Evolutionary conservation across 2,797 vertebrate genomes (phyloP), one percentile per base, ranked within the genome.

Genomic region (Danio tinwini): DNA sequence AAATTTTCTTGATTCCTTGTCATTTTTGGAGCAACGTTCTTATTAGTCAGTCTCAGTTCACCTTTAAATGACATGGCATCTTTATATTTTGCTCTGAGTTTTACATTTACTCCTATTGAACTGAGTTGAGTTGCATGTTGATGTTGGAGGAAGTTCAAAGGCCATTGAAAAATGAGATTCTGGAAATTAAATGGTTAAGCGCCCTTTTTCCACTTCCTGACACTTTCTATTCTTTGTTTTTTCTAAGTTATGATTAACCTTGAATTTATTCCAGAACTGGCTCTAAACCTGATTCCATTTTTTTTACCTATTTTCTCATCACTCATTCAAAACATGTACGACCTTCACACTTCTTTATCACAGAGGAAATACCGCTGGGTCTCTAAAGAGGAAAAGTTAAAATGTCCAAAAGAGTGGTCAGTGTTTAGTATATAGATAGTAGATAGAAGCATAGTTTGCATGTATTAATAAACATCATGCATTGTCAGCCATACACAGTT

Each of bases 191-290:
- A 52, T 52, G 47, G 49, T 67, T 47, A 67, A 11, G 40, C 14
- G 9, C 47, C n/a, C 29, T 29, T 40, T 63, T 53, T 64, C 13
- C 50, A 42, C n/a, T 63, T 53, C 62, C 42, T 74, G 45, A 5
- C 39, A 16, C 44, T 10, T 53, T 29, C 59, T 70, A 83, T 73
- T 64, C 21, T 19, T 13, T 53, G 4, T n/a, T 75, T 53, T 52
- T 42, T 29, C 13, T 56, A 40, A 58, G 71, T 19, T 71, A 47
- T 78, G 59, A 80, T 80, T 81, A 81, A 80, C 80, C 78, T 82
- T 67, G 72, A 76, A 72, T 61, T 65, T 52, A 52, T 68, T 78
- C 62, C 50, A 9, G n/a, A 17, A 70, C 69, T 65, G 78, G 53
- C 19, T n/a, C 3, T 53, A 13, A 56, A 44, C 55, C 44, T 14